A percentile compares a stretch with the other conserved stretches of the same genome.
Evolutionary conservation across 2,113 vertebrate species (phyloP).

Genomic region (Pelmatolapia mariae): DNA sequence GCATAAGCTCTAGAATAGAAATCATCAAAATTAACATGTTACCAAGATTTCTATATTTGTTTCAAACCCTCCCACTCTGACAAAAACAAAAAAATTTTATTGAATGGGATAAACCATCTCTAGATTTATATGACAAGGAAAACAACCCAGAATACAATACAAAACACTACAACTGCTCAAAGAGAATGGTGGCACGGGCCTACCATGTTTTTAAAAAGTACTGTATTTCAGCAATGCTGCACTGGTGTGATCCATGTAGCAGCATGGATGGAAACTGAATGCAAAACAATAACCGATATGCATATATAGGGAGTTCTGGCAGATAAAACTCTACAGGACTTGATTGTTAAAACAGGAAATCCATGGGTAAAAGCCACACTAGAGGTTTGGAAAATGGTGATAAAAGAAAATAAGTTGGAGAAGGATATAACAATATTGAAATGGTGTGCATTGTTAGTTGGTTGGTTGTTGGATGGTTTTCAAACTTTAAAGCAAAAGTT

Average conservation of each 20-base stretch:
- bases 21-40: neutral
- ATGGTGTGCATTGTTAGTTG: no score
- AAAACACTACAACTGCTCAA: neutral
- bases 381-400: neutral
- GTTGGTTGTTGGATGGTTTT: no score
- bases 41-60: neutral
- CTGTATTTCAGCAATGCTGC: neutral
- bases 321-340: neutral
- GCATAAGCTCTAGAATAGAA: neutral
- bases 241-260: conserved; percentile 25
- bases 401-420: neutral
- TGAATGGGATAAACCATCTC: neutral
- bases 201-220: neutral
- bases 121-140: neutral
- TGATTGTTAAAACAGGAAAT: neutral
- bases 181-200: neutral
- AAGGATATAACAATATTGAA: no score
- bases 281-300: neutral
- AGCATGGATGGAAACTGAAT: neutral
- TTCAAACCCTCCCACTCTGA: fast-evolving
- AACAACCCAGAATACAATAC: neutral
- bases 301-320: neutral
- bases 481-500: no score
- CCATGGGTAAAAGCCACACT: neutral
- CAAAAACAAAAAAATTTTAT: fast-evolving